Percentiles rank a stretch among this genome's conserved stretches.
Conservation (phyloP, 2,797 vertebrate species). For the Melanogrammus aeglefinus region DNA sequence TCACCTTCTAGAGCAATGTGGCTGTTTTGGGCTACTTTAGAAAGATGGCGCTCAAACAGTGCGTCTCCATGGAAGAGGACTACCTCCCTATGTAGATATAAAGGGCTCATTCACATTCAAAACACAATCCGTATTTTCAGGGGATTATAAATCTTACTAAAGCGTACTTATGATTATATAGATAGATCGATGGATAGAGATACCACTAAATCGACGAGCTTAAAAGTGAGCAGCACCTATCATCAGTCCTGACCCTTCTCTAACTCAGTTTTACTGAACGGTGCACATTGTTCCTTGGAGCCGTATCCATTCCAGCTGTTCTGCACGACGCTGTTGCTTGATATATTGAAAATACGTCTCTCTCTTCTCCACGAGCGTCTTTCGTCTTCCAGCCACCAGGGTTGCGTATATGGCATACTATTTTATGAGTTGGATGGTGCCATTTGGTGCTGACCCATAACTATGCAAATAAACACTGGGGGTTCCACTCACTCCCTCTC, state of each 20-base stretch:
- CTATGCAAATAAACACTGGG: not conserved
- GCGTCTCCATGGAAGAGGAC: too few species aligned
- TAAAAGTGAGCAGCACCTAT: not conserved
- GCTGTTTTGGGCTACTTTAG: too few species aligned
- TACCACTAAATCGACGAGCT: too few species aligned
- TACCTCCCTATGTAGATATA: too few species aligned
- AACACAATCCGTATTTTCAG: too few species aligned
- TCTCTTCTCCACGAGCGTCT: not conserved
- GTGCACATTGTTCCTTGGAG: not conserved
- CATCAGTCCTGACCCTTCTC: not conserved
- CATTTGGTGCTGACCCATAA: not conserved
- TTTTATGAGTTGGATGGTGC: not conserved
- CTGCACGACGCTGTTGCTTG: not conserved
- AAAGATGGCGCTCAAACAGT: too few species aligned
- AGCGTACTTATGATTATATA: too few species aligned
- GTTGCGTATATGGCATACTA: not conserved
- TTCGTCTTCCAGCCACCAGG: not conserved
- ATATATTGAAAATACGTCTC: not conserved
- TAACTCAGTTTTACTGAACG: not conserved
- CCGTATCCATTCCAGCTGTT: not conserved
- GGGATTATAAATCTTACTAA: too few species aligned
- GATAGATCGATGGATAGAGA: too few species aligned
- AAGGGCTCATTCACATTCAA: too few species aligned
- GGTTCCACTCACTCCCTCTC: not conserved
- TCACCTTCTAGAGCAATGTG: too few species aligned